Evolutionary conservation across 2,888 invertebrate genomes (phyloP).

Genomic region (Ditula angustiorana): DNA sequence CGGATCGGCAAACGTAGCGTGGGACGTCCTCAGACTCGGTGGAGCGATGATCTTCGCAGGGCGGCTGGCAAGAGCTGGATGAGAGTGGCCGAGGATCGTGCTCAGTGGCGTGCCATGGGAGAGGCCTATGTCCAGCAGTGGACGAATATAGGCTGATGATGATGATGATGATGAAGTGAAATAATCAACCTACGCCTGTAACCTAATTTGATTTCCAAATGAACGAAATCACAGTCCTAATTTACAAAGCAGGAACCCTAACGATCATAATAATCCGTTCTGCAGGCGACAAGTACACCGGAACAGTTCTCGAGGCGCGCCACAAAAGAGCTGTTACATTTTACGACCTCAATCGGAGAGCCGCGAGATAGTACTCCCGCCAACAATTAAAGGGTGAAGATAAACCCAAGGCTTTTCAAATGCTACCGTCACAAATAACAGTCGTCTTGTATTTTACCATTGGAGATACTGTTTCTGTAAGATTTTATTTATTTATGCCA

Average conservation of each 20-base stretch:
- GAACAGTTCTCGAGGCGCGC: slow-evolving; percentile 43
- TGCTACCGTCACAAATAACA: slow-evolving; percentile 47
- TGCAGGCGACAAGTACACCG: slow-evolving; percentile 43
- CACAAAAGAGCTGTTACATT: slow-evolving; percentile 57
- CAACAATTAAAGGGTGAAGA: slow-evolving; percentile 57
- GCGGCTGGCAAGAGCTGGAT: too few relatives aligned
- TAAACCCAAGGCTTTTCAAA: slow-evolving; percentile 50
- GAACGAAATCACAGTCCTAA: slow-evolving; percentile 3
- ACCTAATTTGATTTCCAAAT: neutral
- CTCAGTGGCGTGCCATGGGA: too few relatives aligned
- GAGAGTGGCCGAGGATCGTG: too few relatives aligned
- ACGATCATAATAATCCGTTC: slow-evolving; percentile 24
- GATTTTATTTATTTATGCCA: neutral
- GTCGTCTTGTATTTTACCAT: slow-evolving; percentile 36
- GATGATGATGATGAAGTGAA: too few relatives aligned
- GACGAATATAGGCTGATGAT: too few relatives aligned
- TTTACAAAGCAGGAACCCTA: slow-evolving; percentile 1
- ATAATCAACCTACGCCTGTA: neutral
- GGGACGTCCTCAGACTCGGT: too few relatives aligned
- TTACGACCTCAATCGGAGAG: slow-evolving; percentile 52
- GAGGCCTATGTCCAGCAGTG: too few relatives aligned
- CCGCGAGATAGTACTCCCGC: slow-evolving; percentile 53
- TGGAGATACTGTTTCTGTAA: neutral
- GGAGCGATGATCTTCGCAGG: too few relatives aligned
- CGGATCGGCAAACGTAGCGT: too few relatives aligned